Evolutionary conservation across 2,797 vertebrate genomes (phyloP).

Genomic region (Macrochelys suwanniensis): DNA sequence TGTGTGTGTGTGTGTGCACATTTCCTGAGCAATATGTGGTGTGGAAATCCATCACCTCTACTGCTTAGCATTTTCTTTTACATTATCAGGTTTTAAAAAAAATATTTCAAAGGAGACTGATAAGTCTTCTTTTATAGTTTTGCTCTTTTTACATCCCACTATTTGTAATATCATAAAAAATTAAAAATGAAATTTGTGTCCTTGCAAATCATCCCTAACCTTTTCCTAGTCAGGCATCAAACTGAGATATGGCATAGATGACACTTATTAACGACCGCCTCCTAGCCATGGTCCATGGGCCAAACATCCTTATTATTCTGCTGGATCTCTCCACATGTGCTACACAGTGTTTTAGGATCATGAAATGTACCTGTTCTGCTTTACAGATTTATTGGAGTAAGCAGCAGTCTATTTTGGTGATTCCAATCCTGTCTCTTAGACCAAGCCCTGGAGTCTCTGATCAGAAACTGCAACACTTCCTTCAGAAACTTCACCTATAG

Average conservation of each 20-base stretch:
- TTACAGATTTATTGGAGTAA: not conserved
- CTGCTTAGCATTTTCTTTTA: conserved; percentile 72
- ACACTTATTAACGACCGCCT: not conserved
- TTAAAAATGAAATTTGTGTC: not conserved
- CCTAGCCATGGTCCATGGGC: not conserved
- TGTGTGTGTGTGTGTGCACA: conserved; percentile 33
- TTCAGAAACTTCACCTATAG: fast-evolving
- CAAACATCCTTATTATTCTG: not conserved
- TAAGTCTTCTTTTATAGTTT: conserved; percentile 17
- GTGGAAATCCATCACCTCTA: conserved; percentile 59
- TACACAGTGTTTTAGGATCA: not conserved
- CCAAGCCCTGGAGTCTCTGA: not conserved
- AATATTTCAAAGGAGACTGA: conserved; percentile 2
- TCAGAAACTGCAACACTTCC: not conserved
- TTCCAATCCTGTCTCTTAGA: not conserved
- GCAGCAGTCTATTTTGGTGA: not conserved
- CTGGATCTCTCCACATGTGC: not conserved
- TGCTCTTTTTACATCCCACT: conserved; percentile 6
- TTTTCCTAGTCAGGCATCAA: not conserved
- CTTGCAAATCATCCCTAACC: conserved; percentile 1
- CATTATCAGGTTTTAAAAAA: conserved; percentile 50
- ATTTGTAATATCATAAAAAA: not conserved
- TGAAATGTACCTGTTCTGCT: not conserved
- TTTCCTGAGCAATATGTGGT: conserved; percentile 49
- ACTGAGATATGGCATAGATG: not conserved